Evolutionary conservation across 2,888 invertebrate species (phyloP).

Genomic region (Nowickia ferox): DNA sequence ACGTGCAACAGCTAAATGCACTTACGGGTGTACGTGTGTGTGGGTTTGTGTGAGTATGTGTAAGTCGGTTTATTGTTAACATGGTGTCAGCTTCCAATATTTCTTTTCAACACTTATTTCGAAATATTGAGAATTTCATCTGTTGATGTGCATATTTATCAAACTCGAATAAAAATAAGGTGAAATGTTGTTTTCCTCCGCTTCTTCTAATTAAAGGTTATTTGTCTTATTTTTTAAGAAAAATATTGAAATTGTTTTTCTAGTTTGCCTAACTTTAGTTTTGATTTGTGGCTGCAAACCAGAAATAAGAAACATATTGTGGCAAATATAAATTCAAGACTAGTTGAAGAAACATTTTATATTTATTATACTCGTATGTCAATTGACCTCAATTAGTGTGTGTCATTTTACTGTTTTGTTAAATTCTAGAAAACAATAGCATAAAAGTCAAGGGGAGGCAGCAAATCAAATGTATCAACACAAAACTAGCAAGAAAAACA

Average conservation of each 20-base stretch:
- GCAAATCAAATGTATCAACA: slow-evolving; percentile 1
- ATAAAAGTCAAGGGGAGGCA: slow-evolving; percentile 25
- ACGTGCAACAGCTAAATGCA: slow-evolving; percentile 15
- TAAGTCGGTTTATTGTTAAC: neutral
- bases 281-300: neutral
- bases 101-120: slow-evolving; percentile 43
- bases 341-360: slow-evolving; percentile 22
- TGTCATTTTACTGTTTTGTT: slow-evolving; percentile 64
- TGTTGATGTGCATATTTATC: neutral
- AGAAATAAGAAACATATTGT: neutral
- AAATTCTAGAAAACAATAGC: slow-evolving; percentile 35
- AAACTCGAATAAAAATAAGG: neutral
- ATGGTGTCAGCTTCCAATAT: slow-evolving; percentile 42
- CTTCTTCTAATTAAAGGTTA: slow-evolving; percentile 38
- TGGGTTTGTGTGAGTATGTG: neutral
- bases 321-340: neutral
- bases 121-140: neutral
- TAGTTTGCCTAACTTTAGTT: neutral
- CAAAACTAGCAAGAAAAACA: slow-evolving; percentile 4
- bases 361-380: slow-evolving; percentile 30
- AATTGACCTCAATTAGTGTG: slow-evolving; percentile 69
- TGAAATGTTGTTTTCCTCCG: neutral
- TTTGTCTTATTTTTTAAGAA: neutral
- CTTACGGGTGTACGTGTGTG: neutral
- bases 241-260: too few relatives aligned